Percentiles rank a stretch among this genome's conserved stretches.
phyloP scores from a whole-genome alignment of 2,113 vertebrate genomes.

The Oenanthe oenanthe region DNA sequence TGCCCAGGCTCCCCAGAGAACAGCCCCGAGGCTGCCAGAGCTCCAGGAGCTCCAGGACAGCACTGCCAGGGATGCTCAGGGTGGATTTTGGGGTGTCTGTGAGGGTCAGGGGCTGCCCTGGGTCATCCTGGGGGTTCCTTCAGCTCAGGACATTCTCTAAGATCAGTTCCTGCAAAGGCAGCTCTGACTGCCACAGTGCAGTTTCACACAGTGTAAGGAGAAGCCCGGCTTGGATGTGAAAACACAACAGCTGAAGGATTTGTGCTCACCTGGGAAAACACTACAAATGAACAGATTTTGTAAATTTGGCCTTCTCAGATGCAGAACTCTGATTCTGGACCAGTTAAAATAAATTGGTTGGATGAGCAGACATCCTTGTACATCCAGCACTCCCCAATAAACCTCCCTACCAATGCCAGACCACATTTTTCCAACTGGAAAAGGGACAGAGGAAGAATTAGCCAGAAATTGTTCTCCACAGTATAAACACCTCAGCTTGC shows the following conservation, averaged over 20 bases:
- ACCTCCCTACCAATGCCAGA: neutral
- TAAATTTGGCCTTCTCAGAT: neutral
- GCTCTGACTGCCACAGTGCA: neutral
- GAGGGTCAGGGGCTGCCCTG: rapidly evolving
- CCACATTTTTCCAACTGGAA: neutral
- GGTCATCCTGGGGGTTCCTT: rapidly evolving
- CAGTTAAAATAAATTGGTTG: neutral
- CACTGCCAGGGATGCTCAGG: neutral
- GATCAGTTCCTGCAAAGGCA: neutral
- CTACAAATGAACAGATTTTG: neutral
- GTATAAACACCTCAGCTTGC: neutral
- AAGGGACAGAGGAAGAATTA: neutral
- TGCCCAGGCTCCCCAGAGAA: neutral
- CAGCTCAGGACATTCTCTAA: neutral
- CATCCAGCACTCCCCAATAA: neutral
- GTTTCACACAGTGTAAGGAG: neutral
- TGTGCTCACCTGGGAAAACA: neutral
- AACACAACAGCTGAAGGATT: neutral
- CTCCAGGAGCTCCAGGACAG: neutral
- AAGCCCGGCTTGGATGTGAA: neutral
- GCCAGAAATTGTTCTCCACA: neutral
- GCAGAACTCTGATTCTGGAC: neutral
- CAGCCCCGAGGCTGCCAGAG: neutral
- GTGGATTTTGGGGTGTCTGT: neutral
- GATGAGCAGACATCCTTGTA: neutral